Evolutionary conservation across 1,140 invertebrate species (phyloP), one percentile per base, ranked within the genome.

Genomic region (Apocrypta bakeri): DNA sequence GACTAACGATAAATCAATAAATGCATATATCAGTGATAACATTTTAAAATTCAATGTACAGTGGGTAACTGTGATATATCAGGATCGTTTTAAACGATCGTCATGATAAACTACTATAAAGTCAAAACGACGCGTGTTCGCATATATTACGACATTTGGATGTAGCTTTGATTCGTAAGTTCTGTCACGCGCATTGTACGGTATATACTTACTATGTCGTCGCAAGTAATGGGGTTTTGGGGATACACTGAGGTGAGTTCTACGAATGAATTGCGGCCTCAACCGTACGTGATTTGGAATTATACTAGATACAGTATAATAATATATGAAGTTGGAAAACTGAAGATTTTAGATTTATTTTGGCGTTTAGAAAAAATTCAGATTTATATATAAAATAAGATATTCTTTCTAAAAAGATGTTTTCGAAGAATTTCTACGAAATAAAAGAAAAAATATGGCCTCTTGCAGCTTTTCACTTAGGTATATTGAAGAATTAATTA

Each of bases 131-230:
- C 63, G 63, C 63, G 24, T 25, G 63, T 11, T 29, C 14, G 31
- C 33, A 72, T 72, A 40, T 1, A 72, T 72, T 72, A 72, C 31
- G 69, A 72, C 29, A 29, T 72, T 72, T 31, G 31, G 33, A 72
- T 72, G 69, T 17, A 33, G 17, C 33, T 12, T n/a, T n/a, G 31
- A 72, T 25, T 37, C 69, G 33, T 4, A 24, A 66, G 14, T 66
- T 21, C 63, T 17, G 24, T 66, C 63, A 27, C 63, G 27, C 63
- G 63, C 17, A 3, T 56, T 0, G 17, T 17, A 56, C n/a, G 17
- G 2, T 56, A 56, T 21, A 42, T 12, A 42, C 11, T 21, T 56
- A 56, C 48, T 6, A 6, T 21, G 7, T 7, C 21, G 48, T n/a
- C 48, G 17, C 2, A 56, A 21, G 21, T 21, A 17, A 56, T 56